Percentiles rank a stretch among this genome's conserved stretches.
phyloP scores from a whole-genome alignment of 2,888 invertebrate species.

The Criorhina ranunculi region DNA sequence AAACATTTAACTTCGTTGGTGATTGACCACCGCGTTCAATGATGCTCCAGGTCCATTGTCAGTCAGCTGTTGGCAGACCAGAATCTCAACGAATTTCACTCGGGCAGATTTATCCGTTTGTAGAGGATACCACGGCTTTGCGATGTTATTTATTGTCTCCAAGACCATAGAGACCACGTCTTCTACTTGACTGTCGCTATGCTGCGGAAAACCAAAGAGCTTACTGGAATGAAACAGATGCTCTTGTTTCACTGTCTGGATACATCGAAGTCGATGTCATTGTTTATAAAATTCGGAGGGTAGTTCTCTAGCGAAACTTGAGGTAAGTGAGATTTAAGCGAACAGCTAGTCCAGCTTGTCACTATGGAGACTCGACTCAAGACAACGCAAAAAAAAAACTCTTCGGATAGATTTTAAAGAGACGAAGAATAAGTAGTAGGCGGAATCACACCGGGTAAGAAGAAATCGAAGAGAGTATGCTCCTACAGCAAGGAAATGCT shows the following conservation, averaged over 20 bases:
- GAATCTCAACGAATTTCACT: constrained; percentile 83
- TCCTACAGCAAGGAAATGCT: no score
- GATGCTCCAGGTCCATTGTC: constrained; percentile 69
- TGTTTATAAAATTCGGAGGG: constrained; percentile 87
- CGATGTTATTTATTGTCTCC: constrained; percentile 78
- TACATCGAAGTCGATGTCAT: constrained; percentile 92
- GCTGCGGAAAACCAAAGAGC: constrained; percentile 82
- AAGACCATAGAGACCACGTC: constrained; percentile 79
- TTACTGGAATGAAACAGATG: constrained; percentile 81
- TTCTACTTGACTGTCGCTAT: constrained; percentile 80
- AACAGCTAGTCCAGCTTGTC: no score
- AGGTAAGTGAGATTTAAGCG: constrained; percentile 86
- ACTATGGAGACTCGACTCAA: no score
- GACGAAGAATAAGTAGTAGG: no score
- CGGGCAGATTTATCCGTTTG: constrained; percentile 82
- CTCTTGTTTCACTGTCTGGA: constrained; percentile 86
- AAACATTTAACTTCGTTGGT: constrained; percentile 82
- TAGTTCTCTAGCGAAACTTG: constrained; percentile 86
- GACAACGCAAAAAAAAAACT: no score
- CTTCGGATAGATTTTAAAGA: no score
- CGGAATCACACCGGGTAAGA: no score
- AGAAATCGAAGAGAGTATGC: no score
- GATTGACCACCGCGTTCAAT: constrained; percentile 51
- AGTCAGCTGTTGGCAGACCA: constrained; percentile 79
- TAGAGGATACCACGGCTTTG: constrained; percentile 81